Evolutionary conservation across 2,888 invertebrate species (phyloP), one percentile per base, ranked within the genome.

Genomic region (Spodoptera picta): DNA sequence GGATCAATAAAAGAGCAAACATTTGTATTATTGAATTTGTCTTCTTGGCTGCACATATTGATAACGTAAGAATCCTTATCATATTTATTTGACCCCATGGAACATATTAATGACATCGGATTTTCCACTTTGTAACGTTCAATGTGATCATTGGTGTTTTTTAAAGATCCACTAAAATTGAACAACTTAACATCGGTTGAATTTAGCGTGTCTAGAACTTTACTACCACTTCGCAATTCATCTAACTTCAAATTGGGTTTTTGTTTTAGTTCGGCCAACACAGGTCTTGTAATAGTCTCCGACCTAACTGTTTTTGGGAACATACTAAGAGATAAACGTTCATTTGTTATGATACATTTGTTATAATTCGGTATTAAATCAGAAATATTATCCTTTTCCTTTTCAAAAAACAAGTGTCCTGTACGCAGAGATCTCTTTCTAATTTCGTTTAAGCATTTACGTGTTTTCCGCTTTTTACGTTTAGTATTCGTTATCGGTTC

Each of bases 271-370:
- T 86, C 82, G 68, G 79, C 71, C 54, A 88, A 71, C 24, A 79
- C 47, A 36, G 87, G 79, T 64, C 94, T 87, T 19, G 90, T 92
- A 65, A 92, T 82, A 42, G 92, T 93, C 84, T 92, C 88, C 12
- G 94, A 93, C 72, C 82, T 79, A 61, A 93, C 81, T 27, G 89
- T 86, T 72, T 91, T 93, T 19, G 88, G 87, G 72, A 91, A 89
- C 79, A 89, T 84, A 54, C 83, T 80, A 65, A 93, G 80, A 62
- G 92, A 92, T 64, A 93, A 77, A 27, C 92, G 86, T 65, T 88
- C 84, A 43, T 76, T 81, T 56, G 91, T 91, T 53, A 93, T 79
- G 52, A 79, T 52, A 54, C 69, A 82, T 59, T 85, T 77, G 45
- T 53, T 60, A 7, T 47, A 59, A 54, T 67, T 72, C n/a, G 48